phyloP scores from a whole-genome alignment of 37 sponge, comb jelly and placozoan genomes.

The Bolinopsis microptera region DNA sequence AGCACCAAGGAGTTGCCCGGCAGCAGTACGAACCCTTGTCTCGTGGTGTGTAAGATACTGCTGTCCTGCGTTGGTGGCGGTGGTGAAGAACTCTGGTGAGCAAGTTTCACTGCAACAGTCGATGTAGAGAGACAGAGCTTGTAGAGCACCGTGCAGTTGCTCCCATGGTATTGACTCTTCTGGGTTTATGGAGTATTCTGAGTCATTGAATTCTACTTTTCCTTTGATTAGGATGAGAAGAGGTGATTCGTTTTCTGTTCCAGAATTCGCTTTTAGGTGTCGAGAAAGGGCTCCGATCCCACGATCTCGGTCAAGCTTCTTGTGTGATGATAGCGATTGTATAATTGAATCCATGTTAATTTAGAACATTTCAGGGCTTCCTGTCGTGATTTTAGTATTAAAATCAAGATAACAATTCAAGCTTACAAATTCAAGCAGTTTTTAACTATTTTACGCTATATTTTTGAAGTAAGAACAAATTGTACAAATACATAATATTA shows the following conservation, averaged over 20 bases:
- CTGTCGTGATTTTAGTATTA: too few relatives aligned
- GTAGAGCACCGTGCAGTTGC: conserved; percentile 30
- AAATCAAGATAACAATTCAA: too few relatives aligned
- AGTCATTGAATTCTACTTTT: not conserved
- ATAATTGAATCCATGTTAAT: not conserved
- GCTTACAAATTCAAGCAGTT: too few relatives aligned
- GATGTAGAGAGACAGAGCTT: conserved; percentile 9
- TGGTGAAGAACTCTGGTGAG: not conserved
- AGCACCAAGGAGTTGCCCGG: conserved; percentile 12
- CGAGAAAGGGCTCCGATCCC: conserved; percentile 3
- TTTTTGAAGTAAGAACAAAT: too few relatives aligned
- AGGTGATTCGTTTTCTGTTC: not conserved
- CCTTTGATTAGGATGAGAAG: not conserved
- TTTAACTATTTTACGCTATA: too few relatives aligned
- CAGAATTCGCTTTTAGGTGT: not conserved
- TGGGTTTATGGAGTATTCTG: not conserved
- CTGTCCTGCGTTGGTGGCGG: not conserved
- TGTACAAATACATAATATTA: too few relatives aligned
- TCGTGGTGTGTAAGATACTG: conserved; percentile 13
- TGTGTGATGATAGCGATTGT: not conserved
- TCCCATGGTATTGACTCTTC: conserved; percentile 42
- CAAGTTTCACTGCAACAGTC: not conserved
- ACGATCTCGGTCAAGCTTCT: conserved; percentile 44
- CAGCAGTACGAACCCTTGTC: not conserved
- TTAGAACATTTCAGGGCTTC: not conserved